Evolutionary conservation across 2,113 vertebrate species (phyloP).

Genomic region (Brachypodius melanocephalos): DNA sequence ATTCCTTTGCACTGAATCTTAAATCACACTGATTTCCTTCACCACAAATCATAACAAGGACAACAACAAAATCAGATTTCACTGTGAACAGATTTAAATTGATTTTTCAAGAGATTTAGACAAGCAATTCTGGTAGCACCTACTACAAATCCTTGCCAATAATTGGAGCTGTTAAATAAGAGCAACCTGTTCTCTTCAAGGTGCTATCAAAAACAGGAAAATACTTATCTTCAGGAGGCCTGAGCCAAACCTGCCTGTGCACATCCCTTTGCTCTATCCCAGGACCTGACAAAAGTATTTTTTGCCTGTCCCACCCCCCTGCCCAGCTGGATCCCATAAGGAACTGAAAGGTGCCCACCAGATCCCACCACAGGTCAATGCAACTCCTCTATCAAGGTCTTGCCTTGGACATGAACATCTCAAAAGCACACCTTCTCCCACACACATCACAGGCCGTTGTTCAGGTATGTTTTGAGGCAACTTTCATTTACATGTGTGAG

Average conservation of each 20-base stretch:
- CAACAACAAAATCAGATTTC: background rate
- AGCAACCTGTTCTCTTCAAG: background rate
- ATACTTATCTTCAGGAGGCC: background rate
- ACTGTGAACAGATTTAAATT: background rate
- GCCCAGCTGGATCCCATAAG: background rate
- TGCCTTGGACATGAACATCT: background rate
- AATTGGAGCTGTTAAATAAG: background rate
- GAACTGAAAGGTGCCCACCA: background rate
- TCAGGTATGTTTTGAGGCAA: background rate
- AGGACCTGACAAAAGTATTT: background rate
- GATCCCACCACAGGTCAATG: background rate
- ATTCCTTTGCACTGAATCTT: background rate
- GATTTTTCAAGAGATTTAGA: background rate
- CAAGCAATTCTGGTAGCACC: background rate
- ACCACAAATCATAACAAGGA: background rate
- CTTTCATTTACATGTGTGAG: background rate
- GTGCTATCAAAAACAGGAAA: background rate
- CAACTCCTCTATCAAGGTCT: background rate
- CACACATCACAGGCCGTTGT: background rate
- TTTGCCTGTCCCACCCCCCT: background rate
- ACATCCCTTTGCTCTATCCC: fast-evolving
- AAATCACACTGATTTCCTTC: background rate
- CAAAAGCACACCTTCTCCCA: background rate
- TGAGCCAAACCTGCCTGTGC: background rate
- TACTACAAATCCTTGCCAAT: background rate